These are phyloP conservation scores for Rhinoptilus africanus DNA, from an alignment of 2,113 vertebrate genomes.

Conservation along the genomic window DNA sequence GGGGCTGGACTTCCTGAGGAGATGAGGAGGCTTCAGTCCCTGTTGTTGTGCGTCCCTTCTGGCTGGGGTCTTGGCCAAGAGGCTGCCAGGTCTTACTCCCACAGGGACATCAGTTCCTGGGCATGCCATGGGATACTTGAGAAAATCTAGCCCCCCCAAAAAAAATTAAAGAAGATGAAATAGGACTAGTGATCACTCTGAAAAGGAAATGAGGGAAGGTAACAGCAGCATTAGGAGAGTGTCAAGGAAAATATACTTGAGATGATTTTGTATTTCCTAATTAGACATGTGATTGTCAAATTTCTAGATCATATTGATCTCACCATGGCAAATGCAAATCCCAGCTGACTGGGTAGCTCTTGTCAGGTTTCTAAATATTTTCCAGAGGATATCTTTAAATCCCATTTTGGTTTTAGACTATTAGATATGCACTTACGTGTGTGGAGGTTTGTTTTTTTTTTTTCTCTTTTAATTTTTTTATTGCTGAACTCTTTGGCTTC, in stretches of 20 bases:
- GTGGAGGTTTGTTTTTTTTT: not conserved
- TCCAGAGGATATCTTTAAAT: not conserved
- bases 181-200: not conserved
- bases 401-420: not conserved
- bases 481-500: slow-evolving; percentile 51
- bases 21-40: not conserved
- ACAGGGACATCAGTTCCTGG: rapidly evolving
- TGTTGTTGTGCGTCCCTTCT: rapidly evolving
- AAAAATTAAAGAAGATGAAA: not conserved
- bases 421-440: not conserved
- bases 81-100: not conserved
- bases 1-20: not conserved
- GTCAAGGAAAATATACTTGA: not conserved
- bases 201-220: not conserved
- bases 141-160: not conserved
- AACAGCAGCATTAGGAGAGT: not conserved
- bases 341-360: not conserved
- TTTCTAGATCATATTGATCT: not conserved
- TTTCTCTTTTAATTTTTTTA: not conserved
- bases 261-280: not conserved
- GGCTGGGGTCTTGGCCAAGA: not conserved
- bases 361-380: not conserved
- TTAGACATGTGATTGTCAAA: not conserved
- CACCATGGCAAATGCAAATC: not conserved
- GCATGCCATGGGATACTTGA: rapidly evolving